These are phyloP conservation scores for Pseudomyrmex sp. DNA, from an alignment of 1,140 invertebrate genomes.

Conservation along the genomic window DNA sequence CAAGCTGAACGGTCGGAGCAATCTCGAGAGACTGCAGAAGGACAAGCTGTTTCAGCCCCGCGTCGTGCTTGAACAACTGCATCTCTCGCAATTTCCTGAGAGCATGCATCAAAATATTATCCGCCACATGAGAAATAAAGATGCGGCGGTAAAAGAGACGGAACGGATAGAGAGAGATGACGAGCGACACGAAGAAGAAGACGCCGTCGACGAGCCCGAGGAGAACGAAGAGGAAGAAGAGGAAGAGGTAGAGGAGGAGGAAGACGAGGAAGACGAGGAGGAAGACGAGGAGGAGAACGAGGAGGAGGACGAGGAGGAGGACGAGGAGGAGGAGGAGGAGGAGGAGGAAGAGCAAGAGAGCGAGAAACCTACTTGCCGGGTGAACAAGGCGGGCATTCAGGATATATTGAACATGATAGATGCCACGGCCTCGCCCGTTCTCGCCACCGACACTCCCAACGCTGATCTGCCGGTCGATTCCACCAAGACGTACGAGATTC, in stretches of 20 bases:
- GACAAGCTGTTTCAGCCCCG: slow-evolving; percentile 80
- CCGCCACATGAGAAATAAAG: slow-evolving; percentile 38
- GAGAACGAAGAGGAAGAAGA: slow-evolving; percentile 56
- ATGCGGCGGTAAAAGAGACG: slow-evolving; percentile 19
- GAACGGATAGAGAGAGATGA: slow-evolving; percentile 9
- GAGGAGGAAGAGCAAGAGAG: slow-evolving; percentile 69
- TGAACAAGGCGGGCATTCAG: slow-evolving; percentile 75
- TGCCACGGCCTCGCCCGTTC: slow-evolving; percentile 74
- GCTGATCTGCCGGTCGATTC: slow-evolving; percentile 73
- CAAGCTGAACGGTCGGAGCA: slow-evolving; percentile 51
- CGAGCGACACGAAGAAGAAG: slow-evolving; percentile 14
- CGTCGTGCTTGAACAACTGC: slow-evolving; percentile 81
- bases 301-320: slow-evolving; percentile 61
- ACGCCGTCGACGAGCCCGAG: slow-evolving; percentile 67
- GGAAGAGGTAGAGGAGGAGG: slow-evolving; percentile 60
- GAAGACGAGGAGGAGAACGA: slow-evolving; percentile 59
- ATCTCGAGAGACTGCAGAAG: slow-evolving; percentile 77
- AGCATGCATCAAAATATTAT: slow-evolving; percentile 65
- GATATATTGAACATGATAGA: slow-evolving; percentile 81
- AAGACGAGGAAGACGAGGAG: slow-evolving; percentile 65
- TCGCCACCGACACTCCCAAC: slow-evolving; percentile 74
- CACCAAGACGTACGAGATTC: slow-evolving; percentile 69
- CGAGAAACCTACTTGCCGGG: slow-evolving; percentile 60
- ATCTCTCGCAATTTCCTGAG: slow-evolving; percentile 70
- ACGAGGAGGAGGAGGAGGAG: slow-evolving; percentile 54